Evolutionary conservation across 2,113 vertebrate genomes (phyloP).

Genomic region (Lates calcarifer): DNA sequence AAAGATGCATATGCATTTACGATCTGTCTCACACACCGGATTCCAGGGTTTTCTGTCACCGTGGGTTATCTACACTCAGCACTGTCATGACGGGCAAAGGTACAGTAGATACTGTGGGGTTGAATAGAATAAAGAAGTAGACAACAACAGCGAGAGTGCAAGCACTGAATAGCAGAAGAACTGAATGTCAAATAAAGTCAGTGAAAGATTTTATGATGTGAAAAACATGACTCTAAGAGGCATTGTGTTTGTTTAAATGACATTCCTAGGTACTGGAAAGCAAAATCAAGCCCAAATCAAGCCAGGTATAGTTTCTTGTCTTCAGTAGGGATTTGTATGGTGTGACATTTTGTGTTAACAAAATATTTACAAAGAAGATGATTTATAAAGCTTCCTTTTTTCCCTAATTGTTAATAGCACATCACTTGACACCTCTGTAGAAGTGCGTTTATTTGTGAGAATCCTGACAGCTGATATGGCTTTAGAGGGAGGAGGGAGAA

Average conservation of each 20-base stretch:
- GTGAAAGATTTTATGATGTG: not conserved
- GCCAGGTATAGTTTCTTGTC: not conserved
- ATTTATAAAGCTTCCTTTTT: slow-evolving; percentile 5
- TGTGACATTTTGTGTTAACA: not conserved
- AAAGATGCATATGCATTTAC: slow-evolving; percentile 61
- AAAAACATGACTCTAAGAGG: not conserved
- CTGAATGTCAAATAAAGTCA: slow-evolving; percentile 11
- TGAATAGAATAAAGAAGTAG: slow-evolving; percentile 35
- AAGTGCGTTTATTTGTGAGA: slow-evolving; percentile 40
- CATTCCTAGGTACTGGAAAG: not conserved
- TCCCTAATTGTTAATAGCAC: slow-evolving; percentile 45
- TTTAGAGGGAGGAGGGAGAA: slow-evolving; percentile 22
- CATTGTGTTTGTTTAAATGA: not conserved
- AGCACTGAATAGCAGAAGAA: slow-evolving; percentile 6
- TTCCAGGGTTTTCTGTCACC: slow-evolving; percentile 59
- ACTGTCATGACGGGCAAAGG: slow-evolving; percentile 33
- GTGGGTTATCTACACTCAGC: slow-evolving; percentile 55
- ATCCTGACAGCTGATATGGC: slow-evolving; percentile 67
- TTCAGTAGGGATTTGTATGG: not conserved
- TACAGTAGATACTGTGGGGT: slow-evolving; percentile 1
- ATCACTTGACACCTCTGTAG: slow-evolving; percentile 39
- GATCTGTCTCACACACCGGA: slow-evolving; percentile 44
- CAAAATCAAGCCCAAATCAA: not conserved
- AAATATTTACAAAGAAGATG: slow-evolving; percentile 10
- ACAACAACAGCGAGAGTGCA: not conserved